These are phyloP conservation scores for Spisula subtruncata DNA, from an alignment of 2,888 invertebrate genomes.

Conservation along the genomic window DNA sequence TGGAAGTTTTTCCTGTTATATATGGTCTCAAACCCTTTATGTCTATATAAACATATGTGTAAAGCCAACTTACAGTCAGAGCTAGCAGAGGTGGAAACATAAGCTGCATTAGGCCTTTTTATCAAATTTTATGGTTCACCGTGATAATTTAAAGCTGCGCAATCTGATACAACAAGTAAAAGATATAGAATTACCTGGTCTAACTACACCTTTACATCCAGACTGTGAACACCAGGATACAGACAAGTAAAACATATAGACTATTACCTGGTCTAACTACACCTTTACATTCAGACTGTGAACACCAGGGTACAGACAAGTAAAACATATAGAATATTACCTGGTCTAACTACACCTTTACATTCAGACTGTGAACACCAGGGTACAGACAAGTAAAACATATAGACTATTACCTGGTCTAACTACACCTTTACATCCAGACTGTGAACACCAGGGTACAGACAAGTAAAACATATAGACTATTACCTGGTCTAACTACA, in stretches of 20 bases:
- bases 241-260: neutral
- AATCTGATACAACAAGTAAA: too few species aligned
- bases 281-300: slow-evolving; percentile 90
- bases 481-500: slow-evolving; percentile 93
- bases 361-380: slow-evolving; percentile 91
- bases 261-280: slow-evolving; percentile 93
- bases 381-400: slow-evolving; percentile 89
- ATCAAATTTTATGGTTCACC: too few species aligned
- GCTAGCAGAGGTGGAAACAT: too few species aligned
- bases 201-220: slow-evolving; percentile 93
- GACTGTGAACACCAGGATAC: slow-evolving; percentile 93
- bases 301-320: slow-evolving; percentile 92
- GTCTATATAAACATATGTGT: too few species aligned
- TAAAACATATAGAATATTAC: slow-evolving; percentile 68
- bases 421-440: slow-evolving; percentile 92
- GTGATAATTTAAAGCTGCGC: too few species aligned
- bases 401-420: slow-evolving; percentile 90
- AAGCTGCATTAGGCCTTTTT: too few species aligned
- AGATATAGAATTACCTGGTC: slow-evolving; percentile 90
- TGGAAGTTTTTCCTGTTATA: too few species aligned
- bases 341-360: slow-evolving; percentile 94
- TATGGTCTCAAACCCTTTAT: too few species aligned
- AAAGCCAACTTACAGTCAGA: too few species aligned
- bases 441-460: slow-evolving; percentile 92
- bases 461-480: neutral